Evolutionary conservation across 2,888 invertebrate genomes (phyloP).

Genomic region (Hydropsyche betteni): DNA sequence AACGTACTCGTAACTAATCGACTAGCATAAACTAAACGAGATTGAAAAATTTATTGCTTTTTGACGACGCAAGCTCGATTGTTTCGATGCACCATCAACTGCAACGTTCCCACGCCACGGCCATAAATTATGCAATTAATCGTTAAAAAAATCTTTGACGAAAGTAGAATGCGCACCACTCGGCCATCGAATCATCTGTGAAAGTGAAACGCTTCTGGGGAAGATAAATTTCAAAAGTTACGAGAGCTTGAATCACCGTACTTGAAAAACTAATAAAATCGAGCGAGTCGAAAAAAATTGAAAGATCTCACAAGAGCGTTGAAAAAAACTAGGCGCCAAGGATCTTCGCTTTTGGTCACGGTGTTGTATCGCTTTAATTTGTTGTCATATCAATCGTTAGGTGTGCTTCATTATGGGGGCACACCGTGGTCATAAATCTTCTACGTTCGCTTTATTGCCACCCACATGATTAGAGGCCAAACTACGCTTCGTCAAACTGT

Average conservation of each 20-base stretch:
- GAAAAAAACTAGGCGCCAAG: constrained; percentile 23
- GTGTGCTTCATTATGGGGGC: neutral
- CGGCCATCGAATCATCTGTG: too few species aligned
- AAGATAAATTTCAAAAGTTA: too few species aligned
- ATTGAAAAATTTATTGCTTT: constrained; percentile 30
- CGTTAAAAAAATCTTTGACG: too few species aligned
- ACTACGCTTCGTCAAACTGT: too few species aligned
- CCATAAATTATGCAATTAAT: too few species aligned
- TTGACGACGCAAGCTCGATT: constrained; percentile 19
- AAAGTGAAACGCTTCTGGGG: too few species aligned
- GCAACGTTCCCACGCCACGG: constrained; percentile 17
- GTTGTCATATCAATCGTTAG: neutral
- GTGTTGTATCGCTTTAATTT: constrained; percentile 15
- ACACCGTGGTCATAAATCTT: neutral
- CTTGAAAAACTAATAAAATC: too few species aligned
- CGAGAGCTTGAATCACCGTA: too few species aligned
- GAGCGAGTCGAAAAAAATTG: neutral
- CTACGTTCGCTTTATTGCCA: constrained; percentile 4
- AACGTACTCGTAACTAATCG: too few species aligned
- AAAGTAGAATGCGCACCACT: too few species aligned
- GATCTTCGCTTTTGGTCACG: neutral
- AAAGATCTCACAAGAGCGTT: neutral
- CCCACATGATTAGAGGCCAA: constrained; percentile 11
- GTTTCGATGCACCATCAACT: neutral
- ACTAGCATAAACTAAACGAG: constrained; percentile 1